Conservation (phyloP, 2,113 vertebrate species). For the Zosterops lateralis region DNA sequence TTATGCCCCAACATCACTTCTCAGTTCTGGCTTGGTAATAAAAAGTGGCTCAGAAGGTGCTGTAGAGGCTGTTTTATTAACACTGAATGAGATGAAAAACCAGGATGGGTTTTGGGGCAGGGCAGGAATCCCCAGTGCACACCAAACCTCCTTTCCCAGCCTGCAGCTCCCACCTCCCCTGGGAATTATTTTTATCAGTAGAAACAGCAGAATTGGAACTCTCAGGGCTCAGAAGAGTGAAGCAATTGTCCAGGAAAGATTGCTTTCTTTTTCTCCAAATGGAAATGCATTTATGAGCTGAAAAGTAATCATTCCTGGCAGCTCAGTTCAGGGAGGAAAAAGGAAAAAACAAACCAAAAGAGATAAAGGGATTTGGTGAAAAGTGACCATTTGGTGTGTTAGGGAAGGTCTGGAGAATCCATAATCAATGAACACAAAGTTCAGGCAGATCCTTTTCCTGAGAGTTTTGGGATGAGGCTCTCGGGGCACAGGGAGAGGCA, state of each 20-base stretch:
- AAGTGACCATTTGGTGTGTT: not conserved
- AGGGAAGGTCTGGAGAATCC: conserved; percentile 23
- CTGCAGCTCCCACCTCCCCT: not conserved
- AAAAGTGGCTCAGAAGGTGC: not conserved
- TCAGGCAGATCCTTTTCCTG: conserved; percentile 19
- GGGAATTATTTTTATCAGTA: not conserved
- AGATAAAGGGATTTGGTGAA: conserved; percentile 35
- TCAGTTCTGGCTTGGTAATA: not conserved
- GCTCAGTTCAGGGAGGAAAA: not conserved
- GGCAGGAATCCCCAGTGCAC: not conserved
- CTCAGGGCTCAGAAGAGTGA: not conserved
- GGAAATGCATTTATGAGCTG: conserved; percentile 33
- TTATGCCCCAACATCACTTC: not conserved
- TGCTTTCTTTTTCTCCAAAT: not conserved
- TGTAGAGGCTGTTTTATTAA: not conserved
- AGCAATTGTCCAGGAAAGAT: not conserved
- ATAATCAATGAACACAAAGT: conserved; percentile 43
- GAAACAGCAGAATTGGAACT: not conserved
- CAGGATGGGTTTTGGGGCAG: not conserved
- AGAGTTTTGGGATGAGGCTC: not conserved
- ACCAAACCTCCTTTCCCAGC: not conserved
- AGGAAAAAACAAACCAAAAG: not conserved
- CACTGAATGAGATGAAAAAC: not conserved
- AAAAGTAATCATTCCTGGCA: conserved; percentile 24
- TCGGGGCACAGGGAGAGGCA: not conserved